Percentiles rank a stretch among this genome's conserved stretches.
These are phyloP conservation scores for Etheostoma nigrum DNA, from an alignment of 2,797 vertebrate genomes.

Conservation along the genomic window DNA sequence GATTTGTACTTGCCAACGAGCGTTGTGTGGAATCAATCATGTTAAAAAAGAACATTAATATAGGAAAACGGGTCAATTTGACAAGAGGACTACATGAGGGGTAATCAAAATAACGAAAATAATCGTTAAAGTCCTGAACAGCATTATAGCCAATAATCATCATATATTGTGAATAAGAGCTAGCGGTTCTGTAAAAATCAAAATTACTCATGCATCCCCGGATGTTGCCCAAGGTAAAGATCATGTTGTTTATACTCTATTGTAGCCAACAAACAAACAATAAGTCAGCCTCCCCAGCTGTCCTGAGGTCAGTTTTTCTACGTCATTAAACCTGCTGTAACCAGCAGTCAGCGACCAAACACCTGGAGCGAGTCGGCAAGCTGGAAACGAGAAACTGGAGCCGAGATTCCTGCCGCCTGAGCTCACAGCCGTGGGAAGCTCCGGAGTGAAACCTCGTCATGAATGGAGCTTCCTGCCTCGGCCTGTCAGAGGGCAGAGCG, in stretches of 20 bases:
- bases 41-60: no score
- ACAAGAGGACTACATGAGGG: no score
- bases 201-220: not conserved
- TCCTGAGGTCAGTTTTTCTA: conserved; percentile 4
- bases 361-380: conserved; percentile 39
- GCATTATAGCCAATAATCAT: not conserved
- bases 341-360: conserved; percentile 32
- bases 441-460: conserved; percentile 23
- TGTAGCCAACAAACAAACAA: not conserved
- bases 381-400: conserved; percentile 59
- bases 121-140: not conserved
- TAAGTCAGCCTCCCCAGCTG: conserved; percentile 22
- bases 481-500: not conserved
- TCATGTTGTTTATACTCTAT: fast-evolving
- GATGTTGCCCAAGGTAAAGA: not conserved
- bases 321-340: conserved; percentile 34
- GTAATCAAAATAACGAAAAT: not conserved
- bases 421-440: conserved; percentile 54
- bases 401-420: conserved; percentile 63
- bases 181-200: no score
- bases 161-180: no score
- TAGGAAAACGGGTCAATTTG: no score
- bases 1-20: no score
- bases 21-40: no score
- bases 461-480: conserved; percentile 36